Conservation (phyloP, 2,113 vertebrate species). For the Solea senegalensis region DNA sequence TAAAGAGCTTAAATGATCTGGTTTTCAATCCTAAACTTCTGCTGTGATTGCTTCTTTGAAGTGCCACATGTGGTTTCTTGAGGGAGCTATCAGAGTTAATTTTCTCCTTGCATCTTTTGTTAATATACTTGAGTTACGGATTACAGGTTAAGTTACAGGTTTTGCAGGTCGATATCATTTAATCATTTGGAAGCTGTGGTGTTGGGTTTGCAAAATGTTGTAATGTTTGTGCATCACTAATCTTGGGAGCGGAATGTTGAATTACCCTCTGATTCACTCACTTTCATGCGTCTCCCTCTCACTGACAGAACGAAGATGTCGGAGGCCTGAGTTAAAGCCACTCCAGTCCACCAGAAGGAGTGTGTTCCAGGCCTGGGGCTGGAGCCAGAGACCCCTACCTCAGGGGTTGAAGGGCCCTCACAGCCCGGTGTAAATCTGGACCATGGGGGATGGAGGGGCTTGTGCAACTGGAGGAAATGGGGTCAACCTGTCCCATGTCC, state of each 20-base stretch:
- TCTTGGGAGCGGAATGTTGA: slow-evolving; percentile 1
- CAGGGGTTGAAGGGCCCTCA: slow-evolving; percentile 57
- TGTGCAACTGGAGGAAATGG: slow-evolving; percentile 74
- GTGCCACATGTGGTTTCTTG: background rate
- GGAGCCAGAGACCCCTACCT: slow-evolving; percentile 70
- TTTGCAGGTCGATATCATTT: background rate
- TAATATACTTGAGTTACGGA: background rate
- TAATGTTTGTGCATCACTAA: background rate
- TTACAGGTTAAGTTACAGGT: slow-evolving; percentile 18
- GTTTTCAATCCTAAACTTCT: background rate
- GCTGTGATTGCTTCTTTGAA: background rate
- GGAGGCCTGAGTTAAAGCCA: slow-evolving; percentile 68
- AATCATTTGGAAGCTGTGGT: background rate
- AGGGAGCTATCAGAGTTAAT: background rate
- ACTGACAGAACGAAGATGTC: slow-evolving; percentile 69
- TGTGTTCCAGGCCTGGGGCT: slow-evolving; percentile 51
- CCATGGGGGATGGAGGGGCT: slow-evolving; percentile 80
- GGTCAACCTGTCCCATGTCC: slow-evolving; percentile 86
- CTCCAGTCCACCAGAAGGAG: slow-evolving; percentile 44
- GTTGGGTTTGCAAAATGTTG: background rate
- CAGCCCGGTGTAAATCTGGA: slow-evolving; percentile 61
- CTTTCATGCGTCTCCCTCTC: slow-evolving; percentile 17
- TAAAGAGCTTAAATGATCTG: background rate
- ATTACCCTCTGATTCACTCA: background rate
- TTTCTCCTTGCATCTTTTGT: background rate